A percentile compares a stretch with the other conserved stretches of the same genome.
Conservation (phyloP, 1,140 invertebrate species). For the Drosophila novamexicana region DNA sequence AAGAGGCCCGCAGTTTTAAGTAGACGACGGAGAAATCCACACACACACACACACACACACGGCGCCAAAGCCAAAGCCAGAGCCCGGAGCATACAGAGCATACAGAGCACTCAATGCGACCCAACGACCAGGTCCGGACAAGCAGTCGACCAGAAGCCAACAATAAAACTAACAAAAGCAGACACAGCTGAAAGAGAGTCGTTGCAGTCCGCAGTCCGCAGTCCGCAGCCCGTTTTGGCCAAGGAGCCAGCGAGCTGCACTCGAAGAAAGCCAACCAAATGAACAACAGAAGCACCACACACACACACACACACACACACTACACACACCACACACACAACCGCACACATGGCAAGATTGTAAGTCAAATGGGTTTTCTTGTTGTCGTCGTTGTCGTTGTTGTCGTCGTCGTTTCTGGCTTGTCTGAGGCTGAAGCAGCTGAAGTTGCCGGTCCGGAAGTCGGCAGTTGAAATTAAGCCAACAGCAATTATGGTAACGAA, state of each 20-base stretch:
- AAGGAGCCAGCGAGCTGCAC: conserved; percentile 21
- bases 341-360: conserved; percentile 57
- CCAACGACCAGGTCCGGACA: conserved; percentile 15
- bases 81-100: conserved; percentile 36
- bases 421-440: conserved; percentile 32
- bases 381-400: conserved; percentile 63
- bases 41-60: conserved; percentile 9
- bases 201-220: conserved; percentile 1
- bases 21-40: conserved; percentile 10
- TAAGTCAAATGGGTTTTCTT: conserved; percentile 73
- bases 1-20: conserved; percentile 14
- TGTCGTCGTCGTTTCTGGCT: conserved; percentile 27
- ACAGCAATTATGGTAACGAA: conserved; percentile 80
- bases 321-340: conserved; percentile 24
- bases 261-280: conserved; percentile 55
- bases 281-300: conserved; percentile 31
- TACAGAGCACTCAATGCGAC: conserved; percentile 27
- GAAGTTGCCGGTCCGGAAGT: conserved; percentile 77
- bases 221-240: not conserved
- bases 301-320: conserved; percentile 16
- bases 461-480: conserved; percentile 79
- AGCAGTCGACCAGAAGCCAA: conserved; percentile 26
- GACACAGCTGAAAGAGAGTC: conserved; percentile 21
- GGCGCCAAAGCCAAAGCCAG: conserved; percentile 3
- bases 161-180: conserved; percentile 55